Evolutionary conservation across 2,113 vertebrate genomes (phyloP).

Genomic region (Mohoua ochrocephala): DNA sequence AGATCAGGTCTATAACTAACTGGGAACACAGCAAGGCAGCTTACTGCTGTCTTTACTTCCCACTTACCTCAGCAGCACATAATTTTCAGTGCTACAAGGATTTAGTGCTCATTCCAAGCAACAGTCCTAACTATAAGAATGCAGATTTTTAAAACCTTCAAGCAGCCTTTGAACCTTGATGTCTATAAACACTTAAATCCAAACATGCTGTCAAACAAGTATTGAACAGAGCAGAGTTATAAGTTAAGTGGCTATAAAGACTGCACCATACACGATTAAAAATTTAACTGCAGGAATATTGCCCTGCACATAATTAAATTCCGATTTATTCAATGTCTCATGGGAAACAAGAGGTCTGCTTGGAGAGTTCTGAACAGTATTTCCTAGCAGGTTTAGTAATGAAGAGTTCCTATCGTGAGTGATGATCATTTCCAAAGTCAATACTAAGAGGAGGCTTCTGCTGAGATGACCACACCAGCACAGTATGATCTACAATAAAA

Average conservation of each 20-base stretch:
- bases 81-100: not conserved
- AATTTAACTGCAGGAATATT: slow-evolving; percentile 6
- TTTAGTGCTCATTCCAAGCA: not conserved
- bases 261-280: not conserved
- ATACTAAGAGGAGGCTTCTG: not conserved
- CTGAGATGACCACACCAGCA: not conserved
- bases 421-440: not conserved
- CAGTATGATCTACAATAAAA: not conserved
- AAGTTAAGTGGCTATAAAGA: slow-evolving; percentile 11
- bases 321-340: not conserved
- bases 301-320: slow-evolving; percentile 1
- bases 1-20: not conserved
- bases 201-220: not conserved
- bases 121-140: not conserved
- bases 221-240: not conserved
- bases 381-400: not conserved
- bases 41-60: not conserved
- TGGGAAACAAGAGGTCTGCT: slow-evolving; percentile 4
- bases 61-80: not conserved
- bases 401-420: not conserved
- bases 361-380: not conserved
- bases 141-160: slow-evolving; percentile 3
- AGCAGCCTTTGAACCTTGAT: not conserved
- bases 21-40: not conserved
- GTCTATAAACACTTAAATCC: not conserved